A percentile compares a stretch with the other conserved stretches of the same genome.
These are phyloP conservation scores for Stenotaenia linearis DNA, from an alignment of 2,888 invertebrate genomes.

Conservation along the genomic window DNA sequence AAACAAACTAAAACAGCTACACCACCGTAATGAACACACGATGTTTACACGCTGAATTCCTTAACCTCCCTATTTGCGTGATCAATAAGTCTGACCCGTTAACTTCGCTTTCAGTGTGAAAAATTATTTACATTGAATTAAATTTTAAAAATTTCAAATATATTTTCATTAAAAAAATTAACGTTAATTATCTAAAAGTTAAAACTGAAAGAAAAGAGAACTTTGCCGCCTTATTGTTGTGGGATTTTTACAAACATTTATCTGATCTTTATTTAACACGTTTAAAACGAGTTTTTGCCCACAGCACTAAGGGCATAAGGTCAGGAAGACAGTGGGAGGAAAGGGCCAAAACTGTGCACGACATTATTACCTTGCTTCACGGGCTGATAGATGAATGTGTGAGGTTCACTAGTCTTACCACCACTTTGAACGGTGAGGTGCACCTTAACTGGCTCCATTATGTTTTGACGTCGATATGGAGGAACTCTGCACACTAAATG, in stretches of 20 bases:
- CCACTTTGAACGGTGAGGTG: constrained; percentile 75
- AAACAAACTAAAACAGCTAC: background rate
- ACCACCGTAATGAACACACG: constrained; percentile 3
- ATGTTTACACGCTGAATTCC: constrained; percentile 27
- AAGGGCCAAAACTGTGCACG: constrained; percentile 22
- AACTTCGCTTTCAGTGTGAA: background rate
- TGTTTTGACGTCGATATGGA: constrained; percentile 63
- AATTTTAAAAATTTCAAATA: background rate
- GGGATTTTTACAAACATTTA: constrained; percentile 27
- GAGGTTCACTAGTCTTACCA: constrained; percentile 78
- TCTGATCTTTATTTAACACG: constrained; percentile 2
- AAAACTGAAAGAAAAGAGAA: constrained; percentile 26
- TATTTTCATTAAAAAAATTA: background rate
- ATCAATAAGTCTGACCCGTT: constrained; percentile 26
- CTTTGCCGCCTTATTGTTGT: constrained; percentile 22
- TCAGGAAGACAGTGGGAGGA: constrained; percentile 31
- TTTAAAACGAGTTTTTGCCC: background rate
- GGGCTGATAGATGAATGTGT: constrained; percentile 74
- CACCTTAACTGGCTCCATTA: constrained; percentile 64
- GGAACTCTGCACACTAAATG: constrained; percentile 83
- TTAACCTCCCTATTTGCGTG: constrained; percentile 30
- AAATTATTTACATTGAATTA: background rate
- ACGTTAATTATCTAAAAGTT: background rate
- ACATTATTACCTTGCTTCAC: constrained; percentile 34
- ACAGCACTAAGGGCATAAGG: constrained; percentile 24